Conservation (phyloP, 2,888 invertebrate species). For the Drosophila birchii region DNA sequence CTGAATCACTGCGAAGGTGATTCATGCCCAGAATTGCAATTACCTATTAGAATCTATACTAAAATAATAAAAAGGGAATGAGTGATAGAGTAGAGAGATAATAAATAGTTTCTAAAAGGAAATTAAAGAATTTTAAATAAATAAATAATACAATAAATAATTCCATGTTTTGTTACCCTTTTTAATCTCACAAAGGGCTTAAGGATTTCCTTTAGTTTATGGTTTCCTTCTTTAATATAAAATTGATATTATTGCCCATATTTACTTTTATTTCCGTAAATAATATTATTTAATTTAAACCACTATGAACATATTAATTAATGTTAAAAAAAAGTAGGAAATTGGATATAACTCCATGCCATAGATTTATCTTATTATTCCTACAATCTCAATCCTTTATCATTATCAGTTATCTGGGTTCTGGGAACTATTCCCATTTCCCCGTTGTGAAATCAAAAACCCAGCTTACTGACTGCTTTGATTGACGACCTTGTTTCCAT, state of each 20-base stretch:
- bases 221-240: not conserved
- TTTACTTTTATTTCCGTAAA: not conserved
- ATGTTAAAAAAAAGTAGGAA: too few species aligned
- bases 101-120: not conserved
- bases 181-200: too few species aligned
- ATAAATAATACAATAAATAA: not conserved
- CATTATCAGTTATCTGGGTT: not conserved
- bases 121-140: too few species aligned
- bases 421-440: constrained; percentile 26
- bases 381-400: constrained; percentile 11
- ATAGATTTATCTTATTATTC: not conserved
- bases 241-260: too few species aligned
- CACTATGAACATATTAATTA: too few species aligned
- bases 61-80: not conserved
- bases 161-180: not conserved
- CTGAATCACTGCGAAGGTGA: constrained; percentile 28
- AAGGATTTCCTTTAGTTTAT: not conserved
- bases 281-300: not conserved
- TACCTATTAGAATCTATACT: not conserved
- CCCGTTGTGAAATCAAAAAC: not conserved
- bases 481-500: constrained; percentile 29
- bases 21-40: constrained; percentile 19
- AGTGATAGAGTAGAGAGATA: too few species aligned
- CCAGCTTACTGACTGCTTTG: constrained; percentile 2
- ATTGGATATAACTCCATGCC: not conserved